Conservation (phyloP, 2,113 vertebrate species). For the Sphyrna mokarran region DNA sequence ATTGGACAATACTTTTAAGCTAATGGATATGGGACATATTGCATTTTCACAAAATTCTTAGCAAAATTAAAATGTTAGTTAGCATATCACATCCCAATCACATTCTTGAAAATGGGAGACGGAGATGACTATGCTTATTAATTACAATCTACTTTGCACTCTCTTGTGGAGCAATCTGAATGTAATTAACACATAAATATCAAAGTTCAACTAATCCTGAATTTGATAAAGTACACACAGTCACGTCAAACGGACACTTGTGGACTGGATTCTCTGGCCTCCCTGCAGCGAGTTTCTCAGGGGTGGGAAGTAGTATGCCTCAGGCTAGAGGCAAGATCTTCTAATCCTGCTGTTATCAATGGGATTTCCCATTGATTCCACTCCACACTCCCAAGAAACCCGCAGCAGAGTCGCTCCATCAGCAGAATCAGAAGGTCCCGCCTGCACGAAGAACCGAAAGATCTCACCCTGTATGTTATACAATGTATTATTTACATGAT, state of each 20-base stretch:
- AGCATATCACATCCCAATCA: conserved; percentile 40
- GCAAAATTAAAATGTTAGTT: not conserved
- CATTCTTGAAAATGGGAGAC: not conserved
- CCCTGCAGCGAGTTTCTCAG: too few species aligned
- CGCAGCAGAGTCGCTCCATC: too few species aligned
- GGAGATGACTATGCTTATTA: not conserved
- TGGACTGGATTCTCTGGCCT: too few species aligned
- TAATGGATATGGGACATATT: not conserved
- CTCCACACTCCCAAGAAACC: too few species aligned
- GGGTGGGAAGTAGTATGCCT: too few species aligned
- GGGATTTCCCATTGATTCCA: too few species aligned
- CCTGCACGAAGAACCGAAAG: too few species aligned
- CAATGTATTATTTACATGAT: not conserved
- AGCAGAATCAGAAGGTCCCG: too few species aligned
- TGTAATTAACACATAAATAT: not conserved
- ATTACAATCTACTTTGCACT: not conserved
- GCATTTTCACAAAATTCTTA: not conserved
- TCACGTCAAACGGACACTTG: not conserved
- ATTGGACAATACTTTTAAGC: not conserved
- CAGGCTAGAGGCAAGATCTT: too few species aligned
- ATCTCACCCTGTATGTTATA: not conserved
- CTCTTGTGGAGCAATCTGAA: not conserved
- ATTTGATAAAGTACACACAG: not conserved
- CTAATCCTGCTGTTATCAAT: too few species aligned
- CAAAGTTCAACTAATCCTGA: too few species aligned